phyloP scores from a whole-genome alignment of 2,888 invertebrate genomes.

The Brenthis daphne region DNA sequence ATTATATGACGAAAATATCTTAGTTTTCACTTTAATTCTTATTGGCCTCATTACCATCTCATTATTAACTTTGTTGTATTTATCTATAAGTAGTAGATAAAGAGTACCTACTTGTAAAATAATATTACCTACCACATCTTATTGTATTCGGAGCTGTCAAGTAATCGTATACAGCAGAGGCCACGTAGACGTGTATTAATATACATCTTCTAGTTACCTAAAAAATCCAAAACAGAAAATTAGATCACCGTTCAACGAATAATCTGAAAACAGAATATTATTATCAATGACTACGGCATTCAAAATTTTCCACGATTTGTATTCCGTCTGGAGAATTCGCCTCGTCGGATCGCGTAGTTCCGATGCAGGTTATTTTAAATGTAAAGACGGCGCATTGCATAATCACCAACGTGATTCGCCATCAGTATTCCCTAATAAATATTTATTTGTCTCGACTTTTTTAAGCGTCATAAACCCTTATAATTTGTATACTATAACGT shows the following conservation, averaged over 20 bases:
- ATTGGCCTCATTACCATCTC: no score
- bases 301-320: slow-evolving; percentile 77
- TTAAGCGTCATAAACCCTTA: slow-evolving; percentile 32
- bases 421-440: slow-evolving; percentile 76
- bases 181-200: slow-evolving; percentile 27
- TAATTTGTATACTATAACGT: neutral
- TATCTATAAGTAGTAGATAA: no score
- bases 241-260: slow-evolving; percentile 45
- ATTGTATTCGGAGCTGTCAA: slow-evolving; percentile 3
- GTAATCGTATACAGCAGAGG: slow-evolving; percentile 19
- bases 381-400: slow-evolving; percentile 77
- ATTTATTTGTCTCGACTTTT: slow-evolving; percentile 71
- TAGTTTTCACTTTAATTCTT: no score
- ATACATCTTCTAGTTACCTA: slow-evolving; percentile 32
- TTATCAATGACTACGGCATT: slow-evolving; percentile 62
- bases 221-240: slow-evolving; percentile 40
- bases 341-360: slow-evolving; percentile 68
- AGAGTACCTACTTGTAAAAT: neutral
- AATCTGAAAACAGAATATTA: slow-evolving; percentile 56
- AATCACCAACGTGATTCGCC: slow-evolving; percentile 77
- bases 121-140: neutral
- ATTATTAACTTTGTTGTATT: no score
- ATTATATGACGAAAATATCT: no score
- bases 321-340: slow-evolving; percentile 76
- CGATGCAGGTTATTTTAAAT: slow-evolving; percentile 78